Evolutionary conservation across 2,113 vertebrate species (phyloP), one percentile per base, ranked within the genome.

Genomic region (Dendropsophus ebraccatus): DNA sequence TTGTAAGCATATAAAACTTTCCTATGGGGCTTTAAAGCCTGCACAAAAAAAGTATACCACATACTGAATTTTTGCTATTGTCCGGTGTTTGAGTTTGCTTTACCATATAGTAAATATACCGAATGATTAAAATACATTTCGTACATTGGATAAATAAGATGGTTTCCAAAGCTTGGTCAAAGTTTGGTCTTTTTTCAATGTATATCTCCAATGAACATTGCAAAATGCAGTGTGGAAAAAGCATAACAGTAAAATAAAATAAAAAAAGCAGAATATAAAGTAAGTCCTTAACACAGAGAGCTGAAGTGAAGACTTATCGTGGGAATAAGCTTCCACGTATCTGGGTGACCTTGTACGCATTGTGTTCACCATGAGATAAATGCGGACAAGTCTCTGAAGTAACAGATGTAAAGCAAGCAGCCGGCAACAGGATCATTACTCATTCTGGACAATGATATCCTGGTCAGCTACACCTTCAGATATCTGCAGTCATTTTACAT

Each of bases 391-490:
- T 50, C n/a, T 76, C 14, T 76, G 35, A 73, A 45, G 5, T 45
- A 67, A 41, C 70, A 74, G 37, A 74, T 47, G 72, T 74, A 49
- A 70, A 23, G 35, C 67, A 23, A 70, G 67, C 67, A 70, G 67
- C 32, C 23, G 67, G 32, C 17, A 41, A 23, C 17, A 23, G 32
- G 32, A 41, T 41, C 67, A 70, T 70, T 70, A 70, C 10, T 70
- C 67, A 41, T 70, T 21, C 4, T 23, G 35, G 67, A 70, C 67
- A 70, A 37, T 37, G 19, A 23, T 41, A 37, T 70, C 32, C 32
- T 41, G 67, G 67, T 37, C 67, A 41, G 67, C 35, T 11, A 4
- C 32, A 41, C 10, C 32, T 70, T 70, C 35, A 70, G 17, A 70
- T 70, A 11, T 41, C 13, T 41, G 19, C 30, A 69, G 16, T 35